Evolutionary conservation across 2,888 invertebrate genomes (phyloP).

Genomic region (Anoplius nigerrimus): DNA sequence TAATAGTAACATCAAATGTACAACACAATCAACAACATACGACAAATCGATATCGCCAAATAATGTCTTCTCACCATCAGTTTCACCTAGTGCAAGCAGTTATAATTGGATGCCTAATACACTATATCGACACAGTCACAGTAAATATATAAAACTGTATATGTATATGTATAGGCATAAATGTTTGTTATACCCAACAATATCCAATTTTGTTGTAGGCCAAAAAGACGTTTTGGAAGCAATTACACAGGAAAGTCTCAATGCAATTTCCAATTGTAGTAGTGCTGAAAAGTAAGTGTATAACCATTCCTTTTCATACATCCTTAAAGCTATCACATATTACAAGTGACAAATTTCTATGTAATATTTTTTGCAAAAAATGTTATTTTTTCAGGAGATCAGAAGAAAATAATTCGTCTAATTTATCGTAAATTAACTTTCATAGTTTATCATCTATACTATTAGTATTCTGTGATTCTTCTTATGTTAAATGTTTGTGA

Average conservation of each 20-base stretch:
- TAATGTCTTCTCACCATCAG: constrained; percentile 44
- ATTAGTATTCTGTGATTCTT: too few relatives aligned
- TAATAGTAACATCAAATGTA: constrained; percentile 47
- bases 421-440: constrained; percentile 39
- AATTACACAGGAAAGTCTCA: constrained; percentile 49
- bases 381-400: constrained; percentile 41
- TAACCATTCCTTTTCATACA: neutral
- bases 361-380: constrained; percentile 6
- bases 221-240: constrained; percentile 59
- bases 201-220: constrained; percentile 41
- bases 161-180: neutral
- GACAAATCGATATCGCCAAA: constrained; percentile 53
- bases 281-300: constrained; percentile 61
- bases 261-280: constrained; percentile 52
- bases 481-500: too few relatives aligned
- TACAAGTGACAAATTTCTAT: neutral
- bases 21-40: constrained; percentile 49
- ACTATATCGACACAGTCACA: constrained; percentile 66
- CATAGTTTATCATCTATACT: constrained; percentile 10
- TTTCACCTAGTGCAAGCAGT: constrained; percentile 61
- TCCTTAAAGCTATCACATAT: constrained; percentile 3
- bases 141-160: constrained; percentile 47
- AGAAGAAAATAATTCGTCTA: constrained; percentile 50
- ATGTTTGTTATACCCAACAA: neutral
- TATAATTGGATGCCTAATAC: constrained; percentile 70